Percentiles rank a stretch among this genome's conserved stretches.
Conservation (phyloP, 2,888 invertebrate species). For the Trissoscelio sp. region DNA sequence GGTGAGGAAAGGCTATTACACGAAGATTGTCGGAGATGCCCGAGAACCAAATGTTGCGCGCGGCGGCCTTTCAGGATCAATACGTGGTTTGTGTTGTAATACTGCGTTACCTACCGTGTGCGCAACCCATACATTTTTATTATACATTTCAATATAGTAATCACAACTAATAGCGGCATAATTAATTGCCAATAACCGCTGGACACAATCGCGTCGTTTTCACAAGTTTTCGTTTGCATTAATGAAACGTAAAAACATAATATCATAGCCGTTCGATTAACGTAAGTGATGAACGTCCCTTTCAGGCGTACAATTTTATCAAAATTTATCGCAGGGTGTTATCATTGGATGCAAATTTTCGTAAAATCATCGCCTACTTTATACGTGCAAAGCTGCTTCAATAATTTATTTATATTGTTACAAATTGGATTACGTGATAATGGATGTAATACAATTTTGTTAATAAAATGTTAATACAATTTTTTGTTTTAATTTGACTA, state of each 20-base stretch:
- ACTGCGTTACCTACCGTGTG: conserved; percentile 76
- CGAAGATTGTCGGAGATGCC: conserved; percentile 81
- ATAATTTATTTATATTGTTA: not conserved
- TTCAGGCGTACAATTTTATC: conserved; percentile 43
- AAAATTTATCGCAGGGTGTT: conserved; percentile 34
- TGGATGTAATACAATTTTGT: not conserved
- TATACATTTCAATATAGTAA: conserved; percentile 45
- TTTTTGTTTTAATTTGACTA: not conserved
- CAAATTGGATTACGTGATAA: not conserved
- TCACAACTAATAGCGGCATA: conserved; percentile 39
- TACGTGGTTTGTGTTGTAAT: conserved; percentile 79
- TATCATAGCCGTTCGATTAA: conserved; percentile 20
- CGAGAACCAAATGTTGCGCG: conserved; percentile 79
- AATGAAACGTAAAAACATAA: conserved; percentile 37
- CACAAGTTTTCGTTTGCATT: conserved; percentile 37
- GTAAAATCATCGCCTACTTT: conserved; percentile 10
- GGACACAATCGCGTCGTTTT: conserved; percentile 21
- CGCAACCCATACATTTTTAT: conserved; percentile 74
- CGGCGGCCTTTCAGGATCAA: conserved; percentile 82
- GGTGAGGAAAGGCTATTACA: conserved; percentile 78
- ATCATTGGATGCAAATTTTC: conserved; percentile 9
- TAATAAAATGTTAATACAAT: not conserved
- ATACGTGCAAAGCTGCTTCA: not conserved
- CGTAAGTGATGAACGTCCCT: conserved; percentile 36
- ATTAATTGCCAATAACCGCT: conserved; percentile 40